Conservation (phyloP, 92 coral and sea anemone species). For the Porites cylindrica region DNA sequence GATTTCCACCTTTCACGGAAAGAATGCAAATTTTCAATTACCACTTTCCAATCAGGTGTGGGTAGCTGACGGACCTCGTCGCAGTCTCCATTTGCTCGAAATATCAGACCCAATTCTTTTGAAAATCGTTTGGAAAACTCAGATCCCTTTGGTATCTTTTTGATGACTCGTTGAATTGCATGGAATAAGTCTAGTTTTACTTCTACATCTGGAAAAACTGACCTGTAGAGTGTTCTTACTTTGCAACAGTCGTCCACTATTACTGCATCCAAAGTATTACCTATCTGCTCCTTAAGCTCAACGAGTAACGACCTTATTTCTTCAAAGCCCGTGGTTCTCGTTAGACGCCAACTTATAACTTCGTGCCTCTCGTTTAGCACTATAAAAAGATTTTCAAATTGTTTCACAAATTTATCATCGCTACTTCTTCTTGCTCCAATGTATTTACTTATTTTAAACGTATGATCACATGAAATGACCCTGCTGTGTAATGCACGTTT, state of each 20-base stretch:
- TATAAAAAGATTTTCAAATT: slow-evolving; percentile 72
- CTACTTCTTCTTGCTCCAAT: slow-evolving; percentile 58
- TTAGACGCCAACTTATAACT: slow-evolving; percentile 61
- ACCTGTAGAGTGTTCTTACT: not conserved
- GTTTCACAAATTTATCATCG: slow-evolving; percentile 62
- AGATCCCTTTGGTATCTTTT: slow-evolving; percentile 22
- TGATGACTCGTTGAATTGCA: slow-evolving; percentile 23
- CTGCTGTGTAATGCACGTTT: no score
- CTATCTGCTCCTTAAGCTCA: slow-evolving; percentile 27
- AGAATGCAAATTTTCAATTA: no score
- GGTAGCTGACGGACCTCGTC: slow-evolving; percentile 8
- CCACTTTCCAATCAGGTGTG: slow-evolving; percentile 29
- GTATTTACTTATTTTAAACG: slow-evolving; percentile 74
- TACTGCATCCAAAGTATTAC: slow-evolving; percentile 7
- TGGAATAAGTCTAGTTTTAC: slow-evolving; percentile 11
- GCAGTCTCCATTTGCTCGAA: slow-evolving; percentile 32
- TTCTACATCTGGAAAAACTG: not conserved
- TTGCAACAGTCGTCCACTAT: slow-evolving; percentile 74
- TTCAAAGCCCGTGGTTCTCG: slow-evolving; percentile 60
- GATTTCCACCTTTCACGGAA: no score
- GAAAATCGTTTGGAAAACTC: not conserved
- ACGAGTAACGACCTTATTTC: slow-evolving; percentile 58
- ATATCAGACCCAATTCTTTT: slow-evolving; percentile 50
- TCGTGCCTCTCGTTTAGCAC: slow-evolving; percentile 70
- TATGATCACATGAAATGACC: slow-evolving; percentile 52